Percentiles rank a stretch among this genome's conserved stretches.
phyloP scores from a whole-genome alignment of 2,113 vertebrate species.

The Numida meleagris region DNA sequence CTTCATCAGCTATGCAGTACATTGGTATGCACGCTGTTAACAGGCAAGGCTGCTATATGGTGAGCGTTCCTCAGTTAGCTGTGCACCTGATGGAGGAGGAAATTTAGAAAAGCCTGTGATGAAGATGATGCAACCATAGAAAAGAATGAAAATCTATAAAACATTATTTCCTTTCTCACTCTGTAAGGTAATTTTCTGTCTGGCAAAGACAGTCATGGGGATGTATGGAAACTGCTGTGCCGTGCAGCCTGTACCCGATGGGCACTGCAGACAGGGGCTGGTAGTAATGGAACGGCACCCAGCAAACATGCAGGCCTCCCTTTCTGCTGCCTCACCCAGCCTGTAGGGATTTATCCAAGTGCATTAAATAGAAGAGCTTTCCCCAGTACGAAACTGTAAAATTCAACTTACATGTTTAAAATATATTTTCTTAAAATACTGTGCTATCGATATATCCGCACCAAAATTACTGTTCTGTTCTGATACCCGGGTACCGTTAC shows the following conservation, averaged over 20 bases:
- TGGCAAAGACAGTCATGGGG: neutral
- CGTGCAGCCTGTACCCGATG: neutral
- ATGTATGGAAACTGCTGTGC: neutral
- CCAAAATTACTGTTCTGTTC: neutral
- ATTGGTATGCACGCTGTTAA: neutral
- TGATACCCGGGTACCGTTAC: neutral
- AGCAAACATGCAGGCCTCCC: neutral
- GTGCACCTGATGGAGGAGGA: neutral
- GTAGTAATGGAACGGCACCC: neutral
- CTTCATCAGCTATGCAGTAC: neutral
- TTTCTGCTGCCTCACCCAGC: neutral
- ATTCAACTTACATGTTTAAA: neutral
- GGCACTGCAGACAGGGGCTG: neutral
- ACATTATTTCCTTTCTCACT: neutral
- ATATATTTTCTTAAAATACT: neutral
- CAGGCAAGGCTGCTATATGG: neutral
- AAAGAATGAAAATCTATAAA: neutral
- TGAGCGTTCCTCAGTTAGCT: neutral
- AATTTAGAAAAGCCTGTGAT: neutral
- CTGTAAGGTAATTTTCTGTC: neutral
- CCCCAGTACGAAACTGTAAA: neutral
- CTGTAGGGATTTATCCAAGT: neutral
- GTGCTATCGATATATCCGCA: neutral
- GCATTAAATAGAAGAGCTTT: neutral
- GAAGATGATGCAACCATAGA: neutral